Conservation (phyloP, 2,113 vertebrate genomes). For the Anser cygnoides region DNA sequence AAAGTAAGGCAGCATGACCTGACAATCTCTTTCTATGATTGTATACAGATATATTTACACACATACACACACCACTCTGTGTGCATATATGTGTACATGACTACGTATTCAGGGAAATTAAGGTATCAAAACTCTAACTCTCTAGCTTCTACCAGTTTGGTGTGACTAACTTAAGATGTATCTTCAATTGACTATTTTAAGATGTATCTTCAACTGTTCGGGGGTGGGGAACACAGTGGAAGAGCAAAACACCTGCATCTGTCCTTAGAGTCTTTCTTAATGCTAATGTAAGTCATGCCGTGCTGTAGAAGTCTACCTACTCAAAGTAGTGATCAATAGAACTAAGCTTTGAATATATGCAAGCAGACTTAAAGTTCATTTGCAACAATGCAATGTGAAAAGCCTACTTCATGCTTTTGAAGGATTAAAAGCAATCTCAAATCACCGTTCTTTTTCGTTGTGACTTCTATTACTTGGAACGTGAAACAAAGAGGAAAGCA, state of each 20-base stretch:
- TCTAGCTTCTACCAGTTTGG: neutral
- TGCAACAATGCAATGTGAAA: neutral
- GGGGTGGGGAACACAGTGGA: neutral
- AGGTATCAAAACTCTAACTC: neutral
- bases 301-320: neutral
- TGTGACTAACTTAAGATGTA: neutral
- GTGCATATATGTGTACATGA: neutral
- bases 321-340: neutral
- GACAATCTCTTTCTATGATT: neutral
- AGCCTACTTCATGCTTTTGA: neutral
- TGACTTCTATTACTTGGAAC: neutral
- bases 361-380: neutral
- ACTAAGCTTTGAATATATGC: neutral
- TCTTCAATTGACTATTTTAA: neutral
- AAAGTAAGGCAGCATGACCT: neutral
- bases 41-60: neutral
- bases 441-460: neutral
- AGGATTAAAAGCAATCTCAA: neutral
- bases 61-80: neutral
- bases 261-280: neutral
- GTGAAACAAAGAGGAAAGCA: neutral
- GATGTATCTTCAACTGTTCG: neutral
- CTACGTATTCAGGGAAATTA: neutral
- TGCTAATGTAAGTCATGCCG: neutral
- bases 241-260: neutral